Evolutionary conservation across 2,797 vertebrate genomes (phyloP), one percentile per base, ranked within the genome.

Genomic region (Anguilla megastoma): DNA sequence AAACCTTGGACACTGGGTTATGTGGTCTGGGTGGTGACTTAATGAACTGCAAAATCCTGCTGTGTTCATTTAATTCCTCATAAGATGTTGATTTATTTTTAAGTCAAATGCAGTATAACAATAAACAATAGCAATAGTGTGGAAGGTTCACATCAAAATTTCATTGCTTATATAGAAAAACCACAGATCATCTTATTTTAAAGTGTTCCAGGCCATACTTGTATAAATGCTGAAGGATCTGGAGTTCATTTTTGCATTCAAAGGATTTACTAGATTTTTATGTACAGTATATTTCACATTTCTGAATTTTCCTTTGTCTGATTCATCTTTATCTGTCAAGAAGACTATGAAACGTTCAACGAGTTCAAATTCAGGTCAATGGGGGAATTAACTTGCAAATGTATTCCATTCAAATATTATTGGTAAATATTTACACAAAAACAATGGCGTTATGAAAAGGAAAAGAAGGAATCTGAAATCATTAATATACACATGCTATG

Each of bases 371-470:
- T 76, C 36, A 79, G 33, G 33, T 21, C 8, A 79, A 79, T 21
- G 7, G 74, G 69, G 69, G 36, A 41, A 45, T 24, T 45, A 79
- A 45, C 36, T 79, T 79, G 74, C 74, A 79, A 79, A 79, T 79
- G 33, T 79, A 41, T 45, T 45, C 18, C 74, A 79, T 79, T 18
- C 16, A 79, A 45, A 74, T 74, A 74, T 10, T 74, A 74, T 74
- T 12, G 7, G 69, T 74, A 33, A 74, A 21, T 36, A 76, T 36
- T 76, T 76, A 76, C 71, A 45, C 36, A 45, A 41, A 41, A 41
- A 74, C 9, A 5, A 36, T 14, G 5, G 24, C 16, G 63, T 69
- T 24, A 63, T 24, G 14, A 63, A 63, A 69, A 66, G 63, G 14
- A 74, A 9, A 3, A 33, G 69, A 36, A 4, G 10, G 9, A 33